Conservation (phyloP, 2,113 vertebrate species). For the Tautogolabrus adspersus region DNA sequence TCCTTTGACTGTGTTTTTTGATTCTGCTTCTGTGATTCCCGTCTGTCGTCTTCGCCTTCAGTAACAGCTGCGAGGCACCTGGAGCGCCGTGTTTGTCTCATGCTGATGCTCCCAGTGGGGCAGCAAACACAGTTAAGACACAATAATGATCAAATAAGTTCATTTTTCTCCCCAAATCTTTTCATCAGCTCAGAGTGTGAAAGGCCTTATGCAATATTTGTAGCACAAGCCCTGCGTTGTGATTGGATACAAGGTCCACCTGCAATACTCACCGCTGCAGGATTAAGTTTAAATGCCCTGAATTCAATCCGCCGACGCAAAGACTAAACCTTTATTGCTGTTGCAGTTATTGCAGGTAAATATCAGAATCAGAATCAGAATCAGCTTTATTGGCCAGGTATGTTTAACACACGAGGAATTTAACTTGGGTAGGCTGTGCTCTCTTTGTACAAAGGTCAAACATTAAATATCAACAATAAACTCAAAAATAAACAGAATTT, state of each 20-base stretch:
- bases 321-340: no score
- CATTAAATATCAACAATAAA: no score
- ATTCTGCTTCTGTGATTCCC: slow-evolving; percentile 18
- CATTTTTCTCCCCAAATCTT: slow-evolving; percentile 9
- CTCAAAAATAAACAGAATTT: no score
- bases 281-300: neutral
- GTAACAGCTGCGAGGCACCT: slow-evolving; percentile 56
- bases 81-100: slow-evolving; percentile 40
- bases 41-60: slow-evolving; percentile 4
- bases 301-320: neutral
- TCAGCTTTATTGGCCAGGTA: no score
- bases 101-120: slow-evolving; percentile 23
- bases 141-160: slow-evolving; percentile 21
- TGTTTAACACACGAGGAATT: no score
- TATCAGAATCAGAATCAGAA: no score
- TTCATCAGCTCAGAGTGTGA: slow-evolving; percentile 4
- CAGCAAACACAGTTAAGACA: neutral
- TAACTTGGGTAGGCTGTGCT: no score
- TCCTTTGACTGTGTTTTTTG: neutral
- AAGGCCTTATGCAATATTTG: neutral
- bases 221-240: neutral
- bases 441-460: no score
- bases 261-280: neutral
- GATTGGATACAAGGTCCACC: neutral
- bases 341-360: no score